Conservation (phyloP, 2,797 vertebrate species). For the Hemibagrus guttatus region DNA sequence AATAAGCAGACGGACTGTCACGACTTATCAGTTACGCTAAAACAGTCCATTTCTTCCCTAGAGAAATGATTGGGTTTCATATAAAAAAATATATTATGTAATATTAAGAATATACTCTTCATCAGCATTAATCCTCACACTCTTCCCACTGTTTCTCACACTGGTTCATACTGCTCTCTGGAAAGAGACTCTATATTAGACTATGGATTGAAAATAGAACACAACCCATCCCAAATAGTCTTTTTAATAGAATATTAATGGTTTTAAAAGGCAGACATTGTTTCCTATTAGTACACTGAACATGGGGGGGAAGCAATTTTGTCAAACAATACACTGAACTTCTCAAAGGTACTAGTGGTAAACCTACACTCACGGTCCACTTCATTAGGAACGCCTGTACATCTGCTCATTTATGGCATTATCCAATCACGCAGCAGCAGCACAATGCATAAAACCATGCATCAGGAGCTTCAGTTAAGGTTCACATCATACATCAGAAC, state of each 20-base stretch:
- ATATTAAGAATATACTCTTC: conserved; percentile 21
- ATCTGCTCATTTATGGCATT: not conserved
- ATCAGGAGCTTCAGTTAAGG: not conserved
- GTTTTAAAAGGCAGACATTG: conserved; percentile 44
- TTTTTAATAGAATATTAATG: conserved; percentile 45
- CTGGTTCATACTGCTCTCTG: not conserved
- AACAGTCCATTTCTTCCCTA: not conserved
- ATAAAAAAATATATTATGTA: conserved; percentile 29
- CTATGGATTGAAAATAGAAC: conserved; percentile 7
- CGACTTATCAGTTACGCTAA: not conserved
- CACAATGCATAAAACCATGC: not conserved
- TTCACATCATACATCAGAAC: not conserved
- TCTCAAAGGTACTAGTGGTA: conserved; percentile 44
- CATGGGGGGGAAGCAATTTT: not conserved
- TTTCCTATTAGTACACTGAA: conserved; percentile 45
- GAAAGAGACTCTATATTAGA: not conserved
- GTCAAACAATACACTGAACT: conserved; percentile 11
- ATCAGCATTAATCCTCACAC: conserved; percentile 2
- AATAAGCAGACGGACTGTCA: not conserved
- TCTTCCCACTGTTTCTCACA: not conserved
- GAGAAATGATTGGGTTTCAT: conserved; percentile 30
- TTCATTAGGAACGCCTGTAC: not conserved
- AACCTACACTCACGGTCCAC: conserved; percentile 7
- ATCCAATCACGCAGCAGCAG: not conserved
- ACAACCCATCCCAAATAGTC: conserved; percentile 33